Evolutionary conservation across 2,113 vertebrate genomes (phyloP), one percentile per base, ranked within the genome.

Genomic region (Chaenocephalus aceratus): DNA sequence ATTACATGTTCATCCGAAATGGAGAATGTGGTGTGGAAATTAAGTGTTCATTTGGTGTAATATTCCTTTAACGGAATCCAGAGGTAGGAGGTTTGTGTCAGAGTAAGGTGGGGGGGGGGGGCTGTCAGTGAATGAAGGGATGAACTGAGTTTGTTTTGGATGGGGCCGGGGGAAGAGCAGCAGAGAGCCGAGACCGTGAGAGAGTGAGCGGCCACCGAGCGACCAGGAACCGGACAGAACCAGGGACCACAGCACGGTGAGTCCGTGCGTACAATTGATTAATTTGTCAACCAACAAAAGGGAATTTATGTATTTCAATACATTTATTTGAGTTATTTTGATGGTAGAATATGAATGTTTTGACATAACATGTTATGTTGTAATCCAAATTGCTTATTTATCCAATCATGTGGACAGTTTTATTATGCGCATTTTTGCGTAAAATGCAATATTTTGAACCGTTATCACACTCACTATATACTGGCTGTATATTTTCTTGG

Each of bases 101-200:
- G 30, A 30, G 30, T 30, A 30, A 30, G 23, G 30, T 2, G 30
- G 26, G 2, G 3, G 26, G 26, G 65, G 78, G 34, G 72, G 36
- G 36, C 36, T 52, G 53, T 63, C 60, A 7, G 51, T 81, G 81
- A 80, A 86, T 90, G 80, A 63, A 75, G 82, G 79, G 83, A 88
- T 91, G 56, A 82, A 66, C 65, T 8, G 72, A 90, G 90, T 92
- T 93, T 83, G 84, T 89, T 94, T 91, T 91, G 82, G 79, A 79
- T 70, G 83, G 77, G 78, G 60, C 67, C 41, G n/a, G 79, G 86
- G 81, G 74, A 48, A 79, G 82, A 71, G 84, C 60, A 23, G 72
- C 64, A 77, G 52, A 84, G 54, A 56, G 53, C 80, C 61, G 60
- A 82, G 78, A 74, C 76, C 48, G 82, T 89, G 85, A 86, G 80